Evolutionary conservation across 1,140 invertebrate genomes (phyloP).

Genomic region (Zaprionus lachaisei): DNA sequence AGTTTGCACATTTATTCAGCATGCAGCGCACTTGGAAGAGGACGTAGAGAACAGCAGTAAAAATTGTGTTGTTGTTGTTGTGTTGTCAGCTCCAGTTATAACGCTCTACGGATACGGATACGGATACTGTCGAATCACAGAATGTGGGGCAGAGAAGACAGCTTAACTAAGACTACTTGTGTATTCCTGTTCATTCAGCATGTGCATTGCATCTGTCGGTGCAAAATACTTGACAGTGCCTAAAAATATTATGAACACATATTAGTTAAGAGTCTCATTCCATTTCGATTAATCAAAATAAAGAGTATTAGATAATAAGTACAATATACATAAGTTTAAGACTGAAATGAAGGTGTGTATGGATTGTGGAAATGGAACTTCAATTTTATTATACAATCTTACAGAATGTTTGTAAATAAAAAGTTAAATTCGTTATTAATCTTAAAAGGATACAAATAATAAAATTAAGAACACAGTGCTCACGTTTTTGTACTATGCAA

Average conservation of each 20-base stretch:
- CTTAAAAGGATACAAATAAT: neutral
- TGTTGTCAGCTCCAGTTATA: constrained; percentile 24
- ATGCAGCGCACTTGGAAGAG: constrained; percentile 58
- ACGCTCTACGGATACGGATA: constrained; percentile 9
- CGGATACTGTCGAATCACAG: constrained; percentile 36
- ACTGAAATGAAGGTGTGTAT: constrained; percentile 7
- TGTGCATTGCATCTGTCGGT: constrained; percentile 87
- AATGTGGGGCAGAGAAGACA: constrained; percentile 13
- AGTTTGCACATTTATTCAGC: constrained; percentile 44
- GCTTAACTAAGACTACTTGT: constrained; percentile 76
- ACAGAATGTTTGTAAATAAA: constrained; percentile 2
- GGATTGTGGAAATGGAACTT: neutral
- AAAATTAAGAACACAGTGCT: neutral
- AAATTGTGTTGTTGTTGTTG: constrained; percentile 41
- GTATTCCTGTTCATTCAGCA: constrained; percentile 85
- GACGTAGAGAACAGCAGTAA: constrained; percentile 35
- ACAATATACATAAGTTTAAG: neutral
- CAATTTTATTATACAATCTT: constrained; percentile 7
- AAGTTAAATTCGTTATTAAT: constrained; percentile 1
- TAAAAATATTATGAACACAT: constrained; percentile 66
- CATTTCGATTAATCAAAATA: neutral
- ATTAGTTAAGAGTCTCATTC: constrained; percentile 44
- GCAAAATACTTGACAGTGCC: constrained; percentile 86
- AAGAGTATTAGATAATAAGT: neutral
- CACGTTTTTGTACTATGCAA: neutral